These are phyloP conservation scores for Pantala flavescens DNA, from an alignment of 1,140 invertebrate genomes.

Conservation along the genomic window DNA sequence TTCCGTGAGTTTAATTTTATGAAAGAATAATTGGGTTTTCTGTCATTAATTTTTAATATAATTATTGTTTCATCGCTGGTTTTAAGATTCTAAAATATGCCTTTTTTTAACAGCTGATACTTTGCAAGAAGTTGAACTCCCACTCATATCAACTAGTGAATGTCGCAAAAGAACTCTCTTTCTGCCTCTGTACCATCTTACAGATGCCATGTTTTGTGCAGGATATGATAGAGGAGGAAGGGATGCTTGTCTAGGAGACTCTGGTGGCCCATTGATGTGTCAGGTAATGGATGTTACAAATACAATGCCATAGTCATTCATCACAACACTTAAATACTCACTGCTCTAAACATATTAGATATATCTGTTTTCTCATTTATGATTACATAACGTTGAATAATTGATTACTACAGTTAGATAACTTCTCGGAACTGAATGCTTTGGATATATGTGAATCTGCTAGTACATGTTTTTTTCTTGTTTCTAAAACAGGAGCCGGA, in stretches of 20 bases:
- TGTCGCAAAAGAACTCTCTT: slow-evolving; percentile 69
- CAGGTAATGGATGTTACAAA: slow-evolving; percentile 31
- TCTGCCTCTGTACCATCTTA: slow-evolving; percentile 65
- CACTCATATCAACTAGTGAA: slow-evolving; percentile 68
- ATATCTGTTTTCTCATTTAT: too few species aligned
- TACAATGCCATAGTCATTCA: too few species aligned
- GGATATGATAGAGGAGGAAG: slow-evolving; percentile 57
- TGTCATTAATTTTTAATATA: neutral
- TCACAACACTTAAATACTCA: too few species aligned
- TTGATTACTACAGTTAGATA: too few species aligned
- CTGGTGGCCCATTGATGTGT: slow-evolving; percentile 76
- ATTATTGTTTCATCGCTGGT: neutral
- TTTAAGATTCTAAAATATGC: neutral
- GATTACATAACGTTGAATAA: too few species aligned
- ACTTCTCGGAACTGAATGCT: too few species aligned
- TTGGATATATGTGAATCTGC: too few species aligned
- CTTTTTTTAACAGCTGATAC: slow-evolving; percentile 55
- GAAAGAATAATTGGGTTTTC: neutral
- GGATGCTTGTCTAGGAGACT: slow-evolving; percentile 82
- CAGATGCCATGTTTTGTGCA: slow-evolving; percentile 83
- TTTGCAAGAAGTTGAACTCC: slow-evolving; percentile 73
- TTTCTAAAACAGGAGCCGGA: slow-evolving; percentile 35
- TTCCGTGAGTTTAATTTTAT: slow-evolving; percentile 54
- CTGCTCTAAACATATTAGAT: too few species aligned
- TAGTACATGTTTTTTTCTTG: slow-evolving; percentile 12